Base-by-base conservation (phyloP, 1,140 invertebrate genomes). In the Drosophila fuyamai region DNA sequence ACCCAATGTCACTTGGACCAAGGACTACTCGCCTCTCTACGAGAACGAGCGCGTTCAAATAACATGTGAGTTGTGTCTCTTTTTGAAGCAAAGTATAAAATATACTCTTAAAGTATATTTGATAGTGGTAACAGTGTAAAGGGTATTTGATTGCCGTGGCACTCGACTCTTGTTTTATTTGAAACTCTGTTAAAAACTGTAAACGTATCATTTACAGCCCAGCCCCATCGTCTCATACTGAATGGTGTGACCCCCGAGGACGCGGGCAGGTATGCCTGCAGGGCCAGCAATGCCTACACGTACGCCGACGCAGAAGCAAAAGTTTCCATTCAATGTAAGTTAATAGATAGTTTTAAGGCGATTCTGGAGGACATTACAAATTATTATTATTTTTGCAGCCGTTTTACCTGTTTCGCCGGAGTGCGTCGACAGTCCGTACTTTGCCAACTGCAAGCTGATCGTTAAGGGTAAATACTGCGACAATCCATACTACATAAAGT, bases 401-500 rank as follows among this genome's bases (percentile, higher is more conserved):
- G 92, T 95, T 32, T 76, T 92, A 35, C 95, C 95, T 76, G 94
- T 98, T 23, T 95, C 96, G 80, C 94, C 96, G 5, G 95, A 95
- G 65, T 98, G 97, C 82, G 95, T 95, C 29, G 97, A 98, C 92
- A 97, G 97, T 92, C 94, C 95, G n/a, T 97, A 95, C 93, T 97
- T 97, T 89, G 97, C 97, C 41, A 97, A 98, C 85, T 99, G 98
- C 92, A 93, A 94, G 13, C 93, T 98, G 35, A 98, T 99, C 61
- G 97, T 98, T 1, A 93, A 94, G 79, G 97, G 95, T 12, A 94
- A 94, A 29, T 97, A 96, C 91, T 99, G 98, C 8, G 97, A 98
- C 92, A 97, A 98, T 92, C 94, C 95, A 73, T 98, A 97, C 92
- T 99, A 98, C 91, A 96, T 96, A n/a, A 94, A 95, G 91, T 98